These are phyloP conservation scores for Cyclina sinensis DNA, from an alignment of 1,140 invertebrate genomes.

Conservation along the genomic window DNA sequence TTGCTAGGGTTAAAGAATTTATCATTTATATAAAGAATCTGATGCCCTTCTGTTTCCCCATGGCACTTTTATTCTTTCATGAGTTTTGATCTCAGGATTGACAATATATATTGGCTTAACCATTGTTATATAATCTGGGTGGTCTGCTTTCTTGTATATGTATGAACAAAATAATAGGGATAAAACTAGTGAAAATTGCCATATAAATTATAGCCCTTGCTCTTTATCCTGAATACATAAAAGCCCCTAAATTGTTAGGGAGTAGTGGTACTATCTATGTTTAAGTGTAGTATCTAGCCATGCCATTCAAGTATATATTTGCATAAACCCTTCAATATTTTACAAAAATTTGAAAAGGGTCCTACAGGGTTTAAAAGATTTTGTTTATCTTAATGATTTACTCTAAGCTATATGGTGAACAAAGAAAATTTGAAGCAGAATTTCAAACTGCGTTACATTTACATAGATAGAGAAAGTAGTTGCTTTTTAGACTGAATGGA, in stretches of 20 bases:
- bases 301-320: conserved; percentile 42
- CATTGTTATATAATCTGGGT: not conserved
- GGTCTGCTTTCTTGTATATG: not conserved
- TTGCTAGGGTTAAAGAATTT: no score
- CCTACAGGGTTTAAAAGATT: not conserved
- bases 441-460: conserved; percentile 7
- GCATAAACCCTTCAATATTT: conserved; percentile 56
- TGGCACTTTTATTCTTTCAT: no score
- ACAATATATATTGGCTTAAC: no score
- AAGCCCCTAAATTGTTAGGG: conserved; percentile 13
- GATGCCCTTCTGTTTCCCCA: no score
- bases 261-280: conserved; percentile 5
- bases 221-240: conserved; percentile 21
- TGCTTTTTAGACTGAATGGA: not conserved
- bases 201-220: not conserved
- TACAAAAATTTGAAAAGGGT: conserved; percentile 46
- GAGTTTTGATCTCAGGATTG: no score
- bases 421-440: conserved; percentile 46
- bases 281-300: conserved; percentile 34
- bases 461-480: conserved; percentile 10
- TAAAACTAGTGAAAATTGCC: not conserved
- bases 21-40: no score
- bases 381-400: conserved; percentile 66
- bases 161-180: not conserved
- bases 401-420: conserved; percentile 44